Conservation (phyloP, 2,888 invertebrate species). For the Unio pictorum region DNA sequence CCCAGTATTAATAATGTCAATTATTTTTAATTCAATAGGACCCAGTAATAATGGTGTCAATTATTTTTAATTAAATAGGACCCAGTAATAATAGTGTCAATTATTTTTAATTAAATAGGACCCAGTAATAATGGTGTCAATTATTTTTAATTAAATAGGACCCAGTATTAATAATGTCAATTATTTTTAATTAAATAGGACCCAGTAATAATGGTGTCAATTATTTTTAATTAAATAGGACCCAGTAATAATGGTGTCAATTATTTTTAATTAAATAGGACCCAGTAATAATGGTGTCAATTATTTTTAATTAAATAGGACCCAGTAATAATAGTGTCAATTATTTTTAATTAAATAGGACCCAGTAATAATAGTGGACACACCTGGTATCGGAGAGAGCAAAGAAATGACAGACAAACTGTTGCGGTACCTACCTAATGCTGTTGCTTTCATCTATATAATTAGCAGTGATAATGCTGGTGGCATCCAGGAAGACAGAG, state of each 20-base stretch:
- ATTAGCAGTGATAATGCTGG: conserved; percentile 59
- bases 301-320: conserved; percentile 33
- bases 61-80: conserved; percentile 33
- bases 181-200: conserved; percentile 33
- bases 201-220: conserved; percentile 50
- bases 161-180: conserved; percentile 50
- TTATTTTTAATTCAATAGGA: conserved; percentile 33
- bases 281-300: conserved; percentile 50
- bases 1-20: conserved; percentile 50
- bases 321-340: conserved; percentile 50
- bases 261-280: conserved; percentile 32
- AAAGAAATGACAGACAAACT: conserved; percentile 46
- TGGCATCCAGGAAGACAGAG: conserved; percentile 59
- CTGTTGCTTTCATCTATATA: conserved; percentile 64
- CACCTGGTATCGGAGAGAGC: conserved; percentile 61
- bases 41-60: conserved; percentile 50
- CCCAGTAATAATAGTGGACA: conserved; percentile 59
- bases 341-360: conserved; percentile 33
- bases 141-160: conserved; percentile 33
- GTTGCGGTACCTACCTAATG: conserved; percentile 52
- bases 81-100: conserved; percentile 50
- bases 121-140: conserved; percentile 50
- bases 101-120: conserved; percentile 33
- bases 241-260: conserved; percentile 50
- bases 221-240: conserved; percentile 33